These are phyloP conservation scores for Dendroctonus valens DNA, from an alignment of 1,140 invertebrate species.

Conservation along the genomic window DNA sequence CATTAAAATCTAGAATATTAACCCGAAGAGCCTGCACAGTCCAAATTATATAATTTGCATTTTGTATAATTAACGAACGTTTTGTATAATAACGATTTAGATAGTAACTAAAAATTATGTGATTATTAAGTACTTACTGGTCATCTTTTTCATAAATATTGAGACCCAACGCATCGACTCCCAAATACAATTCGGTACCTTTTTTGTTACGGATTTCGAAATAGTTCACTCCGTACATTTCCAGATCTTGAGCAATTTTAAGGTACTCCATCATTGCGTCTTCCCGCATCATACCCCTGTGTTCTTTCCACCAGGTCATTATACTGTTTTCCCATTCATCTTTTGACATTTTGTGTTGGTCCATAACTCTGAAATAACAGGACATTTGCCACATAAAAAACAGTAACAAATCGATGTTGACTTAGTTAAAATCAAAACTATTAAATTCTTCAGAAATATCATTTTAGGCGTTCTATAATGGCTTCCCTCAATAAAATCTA, in stretches of 20 bases:
- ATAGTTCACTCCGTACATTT: slow-evolving; percentile 99
- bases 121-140: slow-evolving; percentile 61
- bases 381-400: slow-evolving; percentile 7
- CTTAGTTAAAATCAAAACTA: too few relatives aligned
- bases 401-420: not conserved
- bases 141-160: slow-evolving; percentile 99
- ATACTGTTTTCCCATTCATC: slow-evolving; percentile 99
- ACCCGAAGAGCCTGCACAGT: too few relatives aligned
- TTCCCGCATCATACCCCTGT: slow-evolving; percentile 91
- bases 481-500: too few relatives aligned
- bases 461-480: too few relatives aligned
- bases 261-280: slow-evolving; percentile 99
- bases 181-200: slow-evolving; percentile 93
- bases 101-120: too few relatives aligned
- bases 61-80: too few relatives aligned
- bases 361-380: slow-evolving; percentile 65
- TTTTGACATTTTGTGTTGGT: slow-evolving; percentile 94
- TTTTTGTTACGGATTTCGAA: slow-evolving; percentile 97
- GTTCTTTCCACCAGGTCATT: slow-evolving; percentile 97
- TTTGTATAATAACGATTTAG: too few relatives aligned
- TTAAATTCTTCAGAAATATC: too few relatives aligned
- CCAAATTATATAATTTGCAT: too few relatives aligned
- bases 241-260: slow-evolving; percentile 98
- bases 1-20: too few relatives aligned
- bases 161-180: slow-evolving; percentile 95